A percentile compares a stretch with the other conserved stretches of the same genome.
These are phyloP conservation scores for Dioctria rufipes DNA, from an alignment of 2,888 invertebrate genomes.

Conservation along the genomic window DNA sequence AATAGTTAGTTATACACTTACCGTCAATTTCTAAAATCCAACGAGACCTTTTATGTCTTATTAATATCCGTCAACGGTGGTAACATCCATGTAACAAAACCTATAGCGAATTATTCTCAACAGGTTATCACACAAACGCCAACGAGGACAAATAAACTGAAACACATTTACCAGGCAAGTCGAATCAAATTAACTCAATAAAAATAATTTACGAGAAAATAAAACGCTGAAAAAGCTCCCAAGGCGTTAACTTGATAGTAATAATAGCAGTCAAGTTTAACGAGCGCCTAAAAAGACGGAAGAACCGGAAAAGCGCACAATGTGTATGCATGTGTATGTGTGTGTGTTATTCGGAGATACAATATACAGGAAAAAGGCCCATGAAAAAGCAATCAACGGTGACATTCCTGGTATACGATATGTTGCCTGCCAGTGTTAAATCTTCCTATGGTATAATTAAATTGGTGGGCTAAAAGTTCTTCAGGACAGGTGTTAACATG, in stretches of 20 bases:
- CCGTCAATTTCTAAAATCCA: slow-evolving; percentile 12
- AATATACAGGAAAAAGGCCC: neutral
- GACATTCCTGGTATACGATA: neutral
- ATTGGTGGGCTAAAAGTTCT: neutral
- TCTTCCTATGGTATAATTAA: neutral
- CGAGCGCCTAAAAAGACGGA: neutral
- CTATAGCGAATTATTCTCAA: neutral
- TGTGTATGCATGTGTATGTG: no score
- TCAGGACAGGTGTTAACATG: slow-evolving; percentile 25
- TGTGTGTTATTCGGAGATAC: no score
- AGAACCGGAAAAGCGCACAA: neutral
- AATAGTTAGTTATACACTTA: no score
- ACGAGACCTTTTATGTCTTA: slow-evolving; percentile 5
- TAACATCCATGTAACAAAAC: neutral
- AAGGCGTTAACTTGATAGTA: slow-evolving; percentile 5
- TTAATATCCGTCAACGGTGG: slow-evolving; percentile 4
- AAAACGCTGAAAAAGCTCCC: neutral
- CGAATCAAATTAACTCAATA: slow-evolving; percentile 25
- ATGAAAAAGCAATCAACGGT: slow-evolving; percentile 13
- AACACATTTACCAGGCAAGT: slow-evolving; percentile 6
- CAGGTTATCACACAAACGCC: neutral
- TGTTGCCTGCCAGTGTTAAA: slow-evolving; percentile 9
- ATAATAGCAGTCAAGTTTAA: slow-evolving; percentile 4
- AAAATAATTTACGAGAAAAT: slow-evolving; percentile 29
- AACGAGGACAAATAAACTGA: slow-evolving; percentile 5